phyloP scores from a whole-genome alignment of 2,888 invertebrate species.

The Heliconius charithonia region DNA sequence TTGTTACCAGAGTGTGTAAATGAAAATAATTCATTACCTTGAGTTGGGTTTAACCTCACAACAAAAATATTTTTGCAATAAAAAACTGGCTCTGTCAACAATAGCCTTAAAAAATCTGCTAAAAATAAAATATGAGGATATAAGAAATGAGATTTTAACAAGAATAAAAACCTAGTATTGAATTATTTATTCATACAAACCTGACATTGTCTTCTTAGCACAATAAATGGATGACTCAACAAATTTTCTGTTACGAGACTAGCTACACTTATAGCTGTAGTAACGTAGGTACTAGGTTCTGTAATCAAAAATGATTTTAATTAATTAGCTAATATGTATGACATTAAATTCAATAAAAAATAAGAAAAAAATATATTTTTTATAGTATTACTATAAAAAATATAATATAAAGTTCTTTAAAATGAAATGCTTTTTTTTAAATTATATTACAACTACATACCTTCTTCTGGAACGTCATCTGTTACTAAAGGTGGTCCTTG shows the following conservation, averaged over 20 bases:
- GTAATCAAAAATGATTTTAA: conserved; percentile 50
- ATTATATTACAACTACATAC: conserved; percentile 52
- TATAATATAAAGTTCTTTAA: neutral
- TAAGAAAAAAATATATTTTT: neutral
- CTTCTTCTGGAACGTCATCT: conserved; percentile 77
- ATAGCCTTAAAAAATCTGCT: neutral
- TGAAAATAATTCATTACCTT: neutral
- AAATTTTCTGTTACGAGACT: conserved; percentile 95
- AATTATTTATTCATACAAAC: conserved; percentile 71
- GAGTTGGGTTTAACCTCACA: neutral
- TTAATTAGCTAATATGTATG: neutral
- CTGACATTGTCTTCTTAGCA: conserved; percentile 96
- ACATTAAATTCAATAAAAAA: neutral
- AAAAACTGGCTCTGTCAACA: neutral
- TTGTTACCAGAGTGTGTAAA: neutral
- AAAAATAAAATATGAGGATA: neutral
- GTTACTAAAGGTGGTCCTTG: conserved; percentile 79
- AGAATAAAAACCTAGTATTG: neutral
- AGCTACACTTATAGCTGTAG: conserved; percentile 90
- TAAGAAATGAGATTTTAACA: neutral
- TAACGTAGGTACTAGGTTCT: conserved; percentile 87
- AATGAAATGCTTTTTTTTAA: neutral
- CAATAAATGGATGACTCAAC: conserved; percentile 96
- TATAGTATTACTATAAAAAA: neutral
- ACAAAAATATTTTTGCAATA: neutral